Evolutionary conservation across 1,140 invertebrate species (phyloP), one percentile per base, ranked within the genome.

Genomic region (Contarinia nasturtii): DNA sequence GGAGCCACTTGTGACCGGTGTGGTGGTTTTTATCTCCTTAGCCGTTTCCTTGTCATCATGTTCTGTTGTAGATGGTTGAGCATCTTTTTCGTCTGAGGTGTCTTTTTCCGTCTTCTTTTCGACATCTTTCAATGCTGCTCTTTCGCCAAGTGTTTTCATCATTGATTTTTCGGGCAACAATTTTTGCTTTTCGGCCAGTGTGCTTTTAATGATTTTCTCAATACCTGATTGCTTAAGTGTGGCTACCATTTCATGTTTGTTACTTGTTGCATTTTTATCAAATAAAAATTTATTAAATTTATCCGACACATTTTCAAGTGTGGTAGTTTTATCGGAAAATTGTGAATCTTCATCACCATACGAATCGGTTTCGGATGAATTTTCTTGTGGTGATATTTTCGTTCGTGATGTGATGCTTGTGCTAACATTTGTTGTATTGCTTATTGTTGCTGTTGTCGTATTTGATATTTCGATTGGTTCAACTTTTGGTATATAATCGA

Each of bases 341-440:
- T 63, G 61, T 2, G 61, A 63, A 38, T 63, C 61, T 38, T 63
- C 61, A 44, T 63, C 61, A 7, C 50, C 50, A 19, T 55, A 63
- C 0, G 58, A 62, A 34, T 62, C 60, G 10, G 60, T 58, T 45
- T 62, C 60, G 5, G 60, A 60, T 0, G 60, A 62, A 11, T 57
- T 45, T 12, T 61, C 60, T 0, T n/a, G n/a, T 12, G 57, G 56
- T 37, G 59, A 61, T 49, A 54, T 51, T 43, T 57, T 55, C 21
- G 20, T 34, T n/a, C 36, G 27, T 2, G 33, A 7, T 19, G 46
- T 22, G 19, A 20, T 17, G 14, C 14, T 44, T 4, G 43, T 14
- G 17, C 27, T 27, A 27, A 44, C 14, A 49, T 1, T 52, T 53
- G 42, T 56, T 59, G 5, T 51, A 3, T 33, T 48, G 15, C 49